A percentile compares a stretch with the other conserved stretches of the same genome.
Evolutionary conservation across 2,113 vertebrate species (phyloP).

Genomic region (Neoarius graeffei): DNA sequence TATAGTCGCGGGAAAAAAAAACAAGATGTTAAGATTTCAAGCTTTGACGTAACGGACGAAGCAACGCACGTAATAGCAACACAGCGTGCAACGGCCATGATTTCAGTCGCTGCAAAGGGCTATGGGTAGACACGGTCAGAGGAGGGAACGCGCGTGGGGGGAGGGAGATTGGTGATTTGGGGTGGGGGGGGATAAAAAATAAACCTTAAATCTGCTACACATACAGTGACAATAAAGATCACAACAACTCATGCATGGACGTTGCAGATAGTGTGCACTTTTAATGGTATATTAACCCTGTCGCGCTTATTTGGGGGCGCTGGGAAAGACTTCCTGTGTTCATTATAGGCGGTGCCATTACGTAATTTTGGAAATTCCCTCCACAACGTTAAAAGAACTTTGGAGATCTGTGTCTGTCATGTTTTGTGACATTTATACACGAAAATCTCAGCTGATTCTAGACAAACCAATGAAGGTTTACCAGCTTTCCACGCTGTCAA

Average conservation of each 20-base stretch:
- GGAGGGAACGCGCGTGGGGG: background rate
- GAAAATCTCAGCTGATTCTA: background rate
- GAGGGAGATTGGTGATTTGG: background rate
- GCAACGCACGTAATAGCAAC: background rate
- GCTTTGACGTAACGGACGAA: background rate
- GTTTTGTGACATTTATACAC: background rate
- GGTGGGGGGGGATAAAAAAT: background rate
- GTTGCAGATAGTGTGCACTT: background rate
- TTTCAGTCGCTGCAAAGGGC: constrained; percentile 40
- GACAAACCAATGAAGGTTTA: background rate
- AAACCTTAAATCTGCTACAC: background rate
- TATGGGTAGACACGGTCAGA: background rate
- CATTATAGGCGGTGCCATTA: constrained; percentile 28
- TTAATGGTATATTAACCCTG: too few relatives aligned
- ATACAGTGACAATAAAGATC: background rate
- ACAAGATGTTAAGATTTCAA: background rate
- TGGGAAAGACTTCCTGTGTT: constrained; percentile 5
- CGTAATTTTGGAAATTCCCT: constrained; percentile 44
- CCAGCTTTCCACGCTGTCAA: background rate
- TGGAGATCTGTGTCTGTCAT: background rate
- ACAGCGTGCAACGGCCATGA: constrained; percentile 23
- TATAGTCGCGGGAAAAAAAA: background rate
- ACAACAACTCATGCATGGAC: background rate
- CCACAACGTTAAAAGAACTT: background rate
- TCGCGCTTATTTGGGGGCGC: background rate